Base-by-base conservation (phyloP, 2,888 invertebrate species). In the Drosophila glabriapex region DNA sequence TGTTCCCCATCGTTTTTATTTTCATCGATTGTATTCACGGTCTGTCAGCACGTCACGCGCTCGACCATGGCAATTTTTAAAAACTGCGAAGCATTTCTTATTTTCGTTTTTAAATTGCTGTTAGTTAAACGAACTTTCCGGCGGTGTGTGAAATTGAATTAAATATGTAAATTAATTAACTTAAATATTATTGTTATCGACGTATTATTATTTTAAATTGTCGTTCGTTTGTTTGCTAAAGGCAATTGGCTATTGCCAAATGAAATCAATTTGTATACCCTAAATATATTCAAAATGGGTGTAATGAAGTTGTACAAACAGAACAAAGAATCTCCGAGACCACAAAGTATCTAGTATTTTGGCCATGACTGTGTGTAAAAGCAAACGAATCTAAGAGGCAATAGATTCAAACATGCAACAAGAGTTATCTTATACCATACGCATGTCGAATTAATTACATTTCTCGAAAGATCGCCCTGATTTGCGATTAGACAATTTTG, bases 21-120 rank as follows among this genome's bases (percentile, higher is more conserved):
- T 78, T 78, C 68, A 78, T 87, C 66, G 78, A 79, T 75, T 60
- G 68, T 73, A 80, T 89, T 80, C 74, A 80, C 89, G 79, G 67
- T 63, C 85, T 74, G 79, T 71, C 84, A 65, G 69, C 75, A 65
- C 75, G 56, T 75, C 82, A 75, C 50, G 28, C 63, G 29, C 22
- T 39, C 22, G 39, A 63, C 54, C 70, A 65, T 68, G 31, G 14
- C 33, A 25, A 50, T 43, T 46, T 55, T 41, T 52, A 55, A 73
- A 55, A 54, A 19, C 37, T 52, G 41, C 19, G 35, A 39, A 31
- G 53, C 31, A 39, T 72, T 71, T 78, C 25, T 33, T 28, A 39
- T 52, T 66, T 35, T 35, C 28, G 22, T 10, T 53, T 25, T 52
- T 41, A 56, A 70, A 71, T 64, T 73, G 63, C 60, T 73, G 58